Evolutionary conservation across 1,140 invertebrate species (phyloP).

Genomic region (Ostrea denselamellosa): DNA sequence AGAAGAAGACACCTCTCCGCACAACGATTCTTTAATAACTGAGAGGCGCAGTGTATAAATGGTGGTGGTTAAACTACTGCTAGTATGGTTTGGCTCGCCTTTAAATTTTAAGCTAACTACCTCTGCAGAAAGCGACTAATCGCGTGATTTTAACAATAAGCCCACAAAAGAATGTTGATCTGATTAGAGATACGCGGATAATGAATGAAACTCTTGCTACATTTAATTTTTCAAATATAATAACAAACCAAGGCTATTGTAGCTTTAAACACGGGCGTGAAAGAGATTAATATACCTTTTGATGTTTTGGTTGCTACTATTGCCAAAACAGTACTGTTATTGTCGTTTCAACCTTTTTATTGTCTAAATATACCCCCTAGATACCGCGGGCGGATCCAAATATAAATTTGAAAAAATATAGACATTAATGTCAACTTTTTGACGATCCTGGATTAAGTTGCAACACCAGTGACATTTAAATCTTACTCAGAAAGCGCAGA

Average conservation of each 20-base stretch:
- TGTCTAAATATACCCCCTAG: neutral
- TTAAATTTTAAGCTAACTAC: conserved; percentile 22
- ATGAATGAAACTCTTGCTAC: conserved; percentile 17
- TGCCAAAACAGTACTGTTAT: conserved; percentile 9
- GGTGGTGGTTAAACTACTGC: neutral
- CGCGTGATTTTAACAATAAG: conserved; percentile 32
- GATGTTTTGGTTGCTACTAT: conserved; percentile 27
- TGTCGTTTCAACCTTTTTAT: conserved; percentile 11
- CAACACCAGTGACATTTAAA: neutral
- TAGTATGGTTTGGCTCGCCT: conserved; percentile 9
- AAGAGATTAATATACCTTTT: conserved; percentile 28
- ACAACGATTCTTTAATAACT: neutral
- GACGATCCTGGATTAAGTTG: neutral
- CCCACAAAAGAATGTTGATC: conserved; percentile 25
- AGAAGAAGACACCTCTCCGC: neutral
- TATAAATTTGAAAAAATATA: neutral
- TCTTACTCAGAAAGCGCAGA: no score
- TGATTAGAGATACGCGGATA: conserved; percentile 36
- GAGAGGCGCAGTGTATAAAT: neutral
- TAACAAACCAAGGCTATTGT: conserved; percentile 24
- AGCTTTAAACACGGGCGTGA: conserved; percentile 21
- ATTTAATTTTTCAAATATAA: conserved; percentile 32
- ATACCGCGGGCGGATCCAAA: neutral
- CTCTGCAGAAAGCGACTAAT: conserved; percentile 37
- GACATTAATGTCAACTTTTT: neutral